Evolutionary conservation across 2,888 invertebrate genomes (phyloP).

Genomic region (Gastracanthus pulcherrimus): DNA sequence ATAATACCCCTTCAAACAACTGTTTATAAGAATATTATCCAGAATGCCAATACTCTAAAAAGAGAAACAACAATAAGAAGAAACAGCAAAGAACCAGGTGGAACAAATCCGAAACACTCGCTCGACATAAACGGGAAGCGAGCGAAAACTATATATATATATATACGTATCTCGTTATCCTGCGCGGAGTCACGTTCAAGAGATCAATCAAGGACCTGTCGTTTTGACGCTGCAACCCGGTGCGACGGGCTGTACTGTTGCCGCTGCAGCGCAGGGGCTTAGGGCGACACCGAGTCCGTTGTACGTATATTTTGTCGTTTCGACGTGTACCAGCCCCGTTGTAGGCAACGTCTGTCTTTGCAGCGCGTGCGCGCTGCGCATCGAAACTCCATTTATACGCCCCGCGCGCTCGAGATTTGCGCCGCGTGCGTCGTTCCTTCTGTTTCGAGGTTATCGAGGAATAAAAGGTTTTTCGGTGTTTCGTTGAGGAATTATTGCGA

Average conservation of each 20-base stretch:
- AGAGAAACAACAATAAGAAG: no score
- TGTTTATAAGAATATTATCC: no score
- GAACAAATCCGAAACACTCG: no score
- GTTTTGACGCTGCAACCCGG: not conserved
- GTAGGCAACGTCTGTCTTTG: not conserved
- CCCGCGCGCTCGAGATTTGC: not conserved
- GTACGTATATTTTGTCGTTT: not conserved
- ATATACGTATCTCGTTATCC: not conserved
- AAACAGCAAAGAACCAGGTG: not conserved
- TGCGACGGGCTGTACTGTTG: no score
- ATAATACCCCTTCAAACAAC: no score
- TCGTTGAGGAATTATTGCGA: no score
- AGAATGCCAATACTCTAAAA: no score
- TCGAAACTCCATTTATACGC: not conserved
- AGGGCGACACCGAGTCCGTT: not conserved
- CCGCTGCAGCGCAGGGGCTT: not conserved
- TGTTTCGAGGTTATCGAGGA: not conserved
- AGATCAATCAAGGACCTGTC: conserved; percentile 27
- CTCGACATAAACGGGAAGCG: no score
- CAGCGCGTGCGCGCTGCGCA: not conserved
- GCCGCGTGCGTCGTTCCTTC: not conserved
- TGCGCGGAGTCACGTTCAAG: conserved; percentile 1
- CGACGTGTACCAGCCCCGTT: not conserved
- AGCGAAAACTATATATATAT: not conserved
- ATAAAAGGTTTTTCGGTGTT: not conserved